phyloP scores from a whole-genome alignment of 2,797 vertebrate genomes.

The Lagocephalus sceleratus region DNA sequence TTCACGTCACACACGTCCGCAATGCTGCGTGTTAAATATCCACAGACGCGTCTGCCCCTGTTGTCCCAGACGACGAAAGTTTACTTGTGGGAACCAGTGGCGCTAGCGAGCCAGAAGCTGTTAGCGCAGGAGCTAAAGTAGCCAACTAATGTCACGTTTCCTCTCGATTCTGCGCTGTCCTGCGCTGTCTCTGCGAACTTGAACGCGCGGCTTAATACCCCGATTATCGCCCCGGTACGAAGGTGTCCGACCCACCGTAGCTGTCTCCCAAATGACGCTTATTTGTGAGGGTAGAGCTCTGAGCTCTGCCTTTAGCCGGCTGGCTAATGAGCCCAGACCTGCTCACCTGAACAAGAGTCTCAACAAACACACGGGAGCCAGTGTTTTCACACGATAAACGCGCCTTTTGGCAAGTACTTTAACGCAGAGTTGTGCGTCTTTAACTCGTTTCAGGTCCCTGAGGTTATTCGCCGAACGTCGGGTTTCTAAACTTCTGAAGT shows the following conservation, averaged over 20 bases:
- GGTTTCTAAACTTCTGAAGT: conserved; percentile 3
- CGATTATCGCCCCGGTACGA: too few species aligned
- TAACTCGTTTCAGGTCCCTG: neutral
- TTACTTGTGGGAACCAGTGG: conserved; percentile 32
- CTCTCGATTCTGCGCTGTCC: too few species aligned
- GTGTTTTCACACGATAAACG: too few species aligned
- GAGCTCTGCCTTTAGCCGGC: neutral
- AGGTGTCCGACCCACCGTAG: too few species aligned
- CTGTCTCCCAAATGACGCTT: too few species aligned
- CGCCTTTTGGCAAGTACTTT: neutral
- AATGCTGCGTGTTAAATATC: neutral
- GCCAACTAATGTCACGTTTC: conserved; percentile 4
- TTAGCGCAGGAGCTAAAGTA: conserved; percentile 39
- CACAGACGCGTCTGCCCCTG: accelerated
- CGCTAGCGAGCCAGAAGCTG: conserved; percentile 33
- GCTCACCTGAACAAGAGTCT: neutral
- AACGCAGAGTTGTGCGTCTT: neutral
- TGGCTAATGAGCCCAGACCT: neutral
- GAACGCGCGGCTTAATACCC: too few species aligned
- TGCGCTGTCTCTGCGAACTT: too few species aligned
- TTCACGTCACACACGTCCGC: neutral
- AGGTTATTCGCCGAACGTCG: neutral
- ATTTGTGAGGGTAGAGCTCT: too few species aligned
- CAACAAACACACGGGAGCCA: too few species aligned
- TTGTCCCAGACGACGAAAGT: conserved; percentile 35